Evolutionary conservation across 2,113 vertebrate genomes (phyloP), one percentile per base, ranked within the genome.

Genomic region (Onychostoma macrolepis): DNA sequence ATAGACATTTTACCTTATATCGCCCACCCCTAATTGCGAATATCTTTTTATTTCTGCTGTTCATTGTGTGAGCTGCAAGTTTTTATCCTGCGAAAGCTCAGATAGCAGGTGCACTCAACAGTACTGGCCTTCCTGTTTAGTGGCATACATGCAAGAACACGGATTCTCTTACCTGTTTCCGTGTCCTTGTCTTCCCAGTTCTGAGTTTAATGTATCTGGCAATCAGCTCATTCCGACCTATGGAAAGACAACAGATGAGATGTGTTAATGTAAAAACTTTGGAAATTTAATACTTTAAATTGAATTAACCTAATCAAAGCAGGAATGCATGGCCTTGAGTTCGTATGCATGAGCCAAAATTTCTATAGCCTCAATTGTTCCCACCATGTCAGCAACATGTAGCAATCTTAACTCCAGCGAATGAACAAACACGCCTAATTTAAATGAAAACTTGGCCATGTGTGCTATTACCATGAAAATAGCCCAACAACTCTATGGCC

Each of bases 181-280:
- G 96, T 92, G 98, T 99, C 94, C 98, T 97, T 89, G 98, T 99
- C 96, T 99, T 99, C 84, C 98, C 98, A 24, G 98, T 99, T 90
- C 98, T 96, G 89, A 99, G 97, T 93, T 99, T 99, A 95, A 99
- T 99, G 96, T 99, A 99, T 97, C 98, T 96, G 91, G 98, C 98
- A 95, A 99, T 99, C 93, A 99, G 94, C 94, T 99, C 98, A 94
- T 99, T 99, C 90, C 98, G 97, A 96, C 98, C 98, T 99, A 45
- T 5, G 9, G 26, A 30, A 81, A 81, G n/a, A 65, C 58, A 63
- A 65, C 11, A 45, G n/a, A 78, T 30, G 26, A 77, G 45, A 77
- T 19, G 48, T 53, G 76, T 78, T 78, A 48, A 78, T 33, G 43
- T 53, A 33, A 78, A 33, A 50, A 10, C n/a, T 30, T 48, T 48